These are phyloP conservation scores for Leucozona laternaria DNA, from an alignment of 2,888 invertebrate genomes.

Conservation along the genomic window DNA sequence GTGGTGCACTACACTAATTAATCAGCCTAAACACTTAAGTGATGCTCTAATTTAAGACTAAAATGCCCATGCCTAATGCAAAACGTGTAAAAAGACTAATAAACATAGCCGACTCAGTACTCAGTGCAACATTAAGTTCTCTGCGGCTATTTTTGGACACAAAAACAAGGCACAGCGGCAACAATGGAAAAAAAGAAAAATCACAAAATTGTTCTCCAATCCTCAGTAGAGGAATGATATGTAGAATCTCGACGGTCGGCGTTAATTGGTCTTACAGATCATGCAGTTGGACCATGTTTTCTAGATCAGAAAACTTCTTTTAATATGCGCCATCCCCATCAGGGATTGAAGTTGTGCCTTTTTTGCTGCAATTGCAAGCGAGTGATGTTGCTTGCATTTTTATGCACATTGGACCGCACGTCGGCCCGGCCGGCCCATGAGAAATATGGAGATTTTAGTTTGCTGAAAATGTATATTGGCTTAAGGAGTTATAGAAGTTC, in stretches of 20 bases:
- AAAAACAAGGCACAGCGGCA: slow-evolving; percentile 22
- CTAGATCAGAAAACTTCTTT: slow-evolving; percentile 12
- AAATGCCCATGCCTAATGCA: slow-evolving; percentile 49
- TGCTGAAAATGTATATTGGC: slow-evolving; percentile 42
- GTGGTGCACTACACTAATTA: slow-evolving; percentile 62
- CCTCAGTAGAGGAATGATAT: slow-evolving; percentile 16
- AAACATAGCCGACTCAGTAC: not conserved
- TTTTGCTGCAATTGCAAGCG: not conserved
- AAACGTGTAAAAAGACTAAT: slow-evolving; percentile 37
- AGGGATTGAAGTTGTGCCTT: slow-evolving; percentile 6
- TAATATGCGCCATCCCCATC: slow-evolving; percentile 18
- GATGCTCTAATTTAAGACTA: slow-evolving; percentile 71
- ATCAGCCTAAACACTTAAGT: slow-evolving; percentile 67
- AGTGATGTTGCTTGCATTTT: slow-evolving; percentile 22
- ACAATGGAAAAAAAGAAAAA: slow-evolving; percentile 9
- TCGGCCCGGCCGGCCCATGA: too few relatives aligned
- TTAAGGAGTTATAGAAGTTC: slow-evolving; percentile 62
- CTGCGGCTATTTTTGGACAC: slow-evolving; percentile 54
- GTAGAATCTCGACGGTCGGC: slow-evolving; percentile 36
- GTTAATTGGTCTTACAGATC: slow-evolving; percentile 71
- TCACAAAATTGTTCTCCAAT: slow-evolving; percentile 40
- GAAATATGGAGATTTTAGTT: slow-evolving; percentile 20
- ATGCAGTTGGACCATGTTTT: slow-evolving; percentile 55
- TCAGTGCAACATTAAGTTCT: slow-evolving; percentile 40
- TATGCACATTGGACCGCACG: not conserved